Evolutionary conservation across 1,140 invertebrate species (phyloP).

Genomic region (Odontomachus brunneus): DNA sequence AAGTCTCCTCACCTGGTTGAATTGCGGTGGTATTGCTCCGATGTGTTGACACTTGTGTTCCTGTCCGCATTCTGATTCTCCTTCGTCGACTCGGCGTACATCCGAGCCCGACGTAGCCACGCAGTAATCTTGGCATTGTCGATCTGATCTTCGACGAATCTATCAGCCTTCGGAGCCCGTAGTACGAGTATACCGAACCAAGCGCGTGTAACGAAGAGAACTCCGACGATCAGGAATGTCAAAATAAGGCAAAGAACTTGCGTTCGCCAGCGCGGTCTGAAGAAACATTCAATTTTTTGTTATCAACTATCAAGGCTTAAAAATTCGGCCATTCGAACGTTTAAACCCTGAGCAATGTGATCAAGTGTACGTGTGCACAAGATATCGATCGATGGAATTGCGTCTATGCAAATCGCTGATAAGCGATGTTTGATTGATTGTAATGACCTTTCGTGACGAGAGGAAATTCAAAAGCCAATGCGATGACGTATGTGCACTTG

Average conservation of each 20-base stretch:
- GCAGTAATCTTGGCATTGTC: constrained; percentile 78
- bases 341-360: not conserved
- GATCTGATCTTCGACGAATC: constrained; percentile 39
- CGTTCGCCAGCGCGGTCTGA: constrained; percentile 74
- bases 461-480: constrained; percentile 15
- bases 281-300: constrained; percentile 20
- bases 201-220: constrained; percentile 68
- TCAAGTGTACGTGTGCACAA: not conserved
- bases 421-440: not conserved
- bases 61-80: constrained; percentile 77
- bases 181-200: constrained; percentile 71
- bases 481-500: too few relatives aligned
- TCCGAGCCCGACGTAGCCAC: constrained; percentile 79
- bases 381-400: not conserved
- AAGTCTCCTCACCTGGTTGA: constrained; percentile 54
- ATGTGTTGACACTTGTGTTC: constrained; percentile 66
- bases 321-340: not conserved
- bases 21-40: constrained; percentile 51
- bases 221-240: constrained; percentile 66
- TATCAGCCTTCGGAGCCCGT: constrained; percentile 35
- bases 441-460: constrained; percentile 1
- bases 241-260: constrained; percentile 71
- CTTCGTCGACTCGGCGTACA: constrained; percentile 79
- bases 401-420: not conserved
- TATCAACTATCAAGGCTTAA: too few relatives aligned